Evolutionary conservation across 2,888 invertebrate species (phyloP), one percentile per base, ranked within the genome.

Genomic region (Caenorhabditis virilis): DNA sequence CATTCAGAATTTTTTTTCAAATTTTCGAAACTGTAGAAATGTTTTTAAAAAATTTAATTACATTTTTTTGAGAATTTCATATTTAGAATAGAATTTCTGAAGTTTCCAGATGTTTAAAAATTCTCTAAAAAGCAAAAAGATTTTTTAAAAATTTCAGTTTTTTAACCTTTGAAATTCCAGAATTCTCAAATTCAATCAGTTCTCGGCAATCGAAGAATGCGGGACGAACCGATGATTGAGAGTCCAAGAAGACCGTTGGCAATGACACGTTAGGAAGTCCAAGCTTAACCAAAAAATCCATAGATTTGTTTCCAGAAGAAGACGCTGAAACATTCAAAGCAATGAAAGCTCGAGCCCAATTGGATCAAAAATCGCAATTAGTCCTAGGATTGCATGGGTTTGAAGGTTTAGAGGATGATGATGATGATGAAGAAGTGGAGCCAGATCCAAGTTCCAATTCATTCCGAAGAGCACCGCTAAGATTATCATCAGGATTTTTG

Each of bases 311-410:
- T 47, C n/a, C 49, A 53, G 64, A 65, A 13, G 59, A 65, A 13
- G 65, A 65, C 20, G 59, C 51, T 9, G 38, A 38, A 22, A 27
- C 36, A 2, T 60, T 65, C 45, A 30, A 43, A 11, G 55, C 47
- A 18, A 65, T 69, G 65, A 51, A 53, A 46, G 57, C 46, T 6
- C 36, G 49, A 25, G 41, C 61, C n/a, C 60, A 65, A 45, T 55
- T 72, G 20, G 69, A 72, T 33, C 66, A 66, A 38, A 69, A 72
- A 26, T 60, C 69, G 0, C 66, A 69, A 43, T 26, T 72, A 0
- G 69, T 72, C 25, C 63, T 72, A 18, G 72, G 72, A 20, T 35
- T 72, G n/a, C 68, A 72, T 20, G 72, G 68, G 30, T 47, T 66
- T 27, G 36, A 27, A 6, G 59, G 38, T 7, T 18, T 49, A 1